A percentile compares a stretch with the other conserved stretches of the same genome.
phyloP scores from a whole-genome alignment of 2,888 invertebrate genomes.

The Pollenia labialis region DNA sequence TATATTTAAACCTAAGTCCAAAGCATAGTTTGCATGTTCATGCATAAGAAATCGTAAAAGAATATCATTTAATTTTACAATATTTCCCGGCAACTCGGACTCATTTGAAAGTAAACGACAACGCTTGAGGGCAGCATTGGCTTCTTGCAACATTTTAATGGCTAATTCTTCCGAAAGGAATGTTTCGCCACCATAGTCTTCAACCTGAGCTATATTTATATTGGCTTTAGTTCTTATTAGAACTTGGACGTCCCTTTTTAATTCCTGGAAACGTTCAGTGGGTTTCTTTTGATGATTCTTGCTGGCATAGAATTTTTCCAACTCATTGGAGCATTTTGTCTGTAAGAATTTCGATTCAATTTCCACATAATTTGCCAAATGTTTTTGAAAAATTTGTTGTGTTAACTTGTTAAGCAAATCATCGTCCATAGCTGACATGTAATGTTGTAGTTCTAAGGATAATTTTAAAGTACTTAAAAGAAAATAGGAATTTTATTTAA shows the following conservation, averaged over 20 bases:
- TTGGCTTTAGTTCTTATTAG: conserved; percentile 95
- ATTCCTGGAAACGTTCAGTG: conserved; percentile 95
- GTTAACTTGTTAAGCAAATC: conserved; percentile 91
- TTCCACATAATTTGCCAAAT: conserved; percentile 91
- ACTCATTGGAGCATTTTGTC: conserved; percentile 89
- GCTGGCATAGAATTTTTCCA: conserved; percentile 94
- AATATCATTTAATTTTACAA: conserved; percentile 92
- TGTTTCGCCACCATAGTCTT: conserved; percentile 98
- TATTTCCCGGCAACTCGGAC: conserved; percentile 91
- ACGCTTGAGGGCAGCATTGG: conserved; percentile 94
- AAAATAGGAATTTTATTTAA: conserved; percentile 10
- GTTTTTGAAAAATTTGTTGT: conserved; percentile 91
- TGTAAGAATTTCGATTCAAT: conserved; percentile 91
- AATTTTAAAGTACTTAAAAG: conserved; percentile 89
- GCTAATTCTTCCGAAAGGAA: conserved; percentile 98
- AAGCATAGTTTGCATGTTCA: conserved; percentile 98
- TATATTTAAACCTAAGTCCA: conserved; percentile 95
- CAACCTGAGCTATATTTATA: conserved; percentile 96
- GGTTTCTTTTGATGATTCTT: conserved; percentile 98
- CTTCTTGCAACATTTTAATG: conserved; percentile 94
- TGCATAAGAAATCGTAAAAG: conserved; percentile 92
- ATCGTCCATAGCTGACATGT: conserved; percentile 92
- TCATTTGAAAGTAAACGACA: conserved; percentile 93
- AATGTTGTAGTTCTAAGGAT: conserved; percentile 89
- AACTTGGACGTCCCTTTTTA: conserved; percentile 96